Evolutionary conservation across 2,113 vertebrate species (phyloP), one percentile per base, ranked within the genome.

Genomic region (Sapayoa aenigma): DNA sequence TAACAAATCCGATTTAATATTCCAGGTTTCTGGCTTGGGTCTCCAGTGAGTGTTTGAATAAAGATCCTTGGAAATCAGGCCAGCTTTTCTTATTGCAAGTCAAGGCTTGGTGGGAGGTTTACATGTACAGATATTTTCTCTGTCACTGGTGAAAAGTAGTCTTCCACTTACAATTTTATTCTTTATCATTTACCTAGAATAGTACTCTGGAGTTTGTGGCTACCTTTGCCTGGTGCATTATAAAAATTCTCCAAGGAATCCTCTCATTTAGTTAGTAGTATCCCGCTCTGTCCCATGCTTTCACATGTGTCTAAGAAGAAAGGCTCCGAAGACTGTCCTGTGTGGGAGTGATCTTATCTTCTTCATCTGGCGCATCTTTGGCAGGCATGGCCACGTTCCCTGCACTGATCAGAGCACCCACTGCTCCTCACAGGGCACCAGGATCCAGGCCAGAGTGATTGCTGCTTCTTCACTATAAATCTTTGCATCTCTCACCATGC

Each of bases 291-390:
- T 78, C 77, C 84, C 56, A 35, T 77, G 68, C 8, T 46, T 77
- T 81, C 42, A 31, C 1, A 0, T 50, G 28, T 12, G 23, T 23
- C 62, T 47, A 42, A 91, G 78, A 92, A 81, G 84, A 89, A 89
- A 89, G 84, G 42, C 52, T 84, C 68, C 0, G 3, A 86, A 87
- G 35, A 12, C 42, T 91, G 37, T 74, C 73, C 73, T 81, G 27
- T 50, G 63, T 83, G 58, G 91, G 86, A 92, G 67, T 60, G 49
- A 90, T 50, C 20, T 75, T 92, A 94, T 94, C 93, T 82, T 27
- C 66, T 87, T 14, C 39, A 84, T 94, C 81, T 63, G 24, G 47
- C 4, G 33, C 4, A 0, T 47, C 1, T 0, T 11, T 88, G 85
- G 62, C 65, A 84, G 56, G 62, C 52, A 82, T 4, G 1, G 6